phyloP scores from a whole-genome alignment of 2,888 invertebrate genomes.

The Aricia artaxerxes region DNA sequence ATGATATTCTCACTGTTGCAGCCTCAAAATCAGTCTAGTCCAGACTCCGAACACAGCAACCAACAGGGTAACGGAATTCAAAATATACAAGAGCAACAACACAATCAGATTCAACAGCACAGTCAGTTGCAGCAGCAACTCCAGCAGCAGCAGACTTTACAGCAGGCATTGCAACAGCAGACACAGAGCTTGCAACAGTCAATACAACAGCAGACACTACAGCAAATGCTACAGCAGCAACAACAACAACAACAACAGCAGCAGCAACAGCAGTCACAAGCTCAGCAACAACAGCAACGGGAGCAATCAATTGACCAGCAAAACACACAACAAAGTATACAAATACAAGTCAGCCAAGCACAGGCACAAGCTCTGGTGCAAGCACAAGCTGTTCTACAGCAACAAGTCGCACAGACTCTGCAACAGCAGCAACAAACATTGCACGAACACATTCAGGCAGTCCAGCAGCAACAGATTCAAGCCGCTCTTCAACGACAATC shows the following conservation, averaged over 20 bases:
- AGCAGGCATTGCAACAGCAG: constrained; percentile 48
- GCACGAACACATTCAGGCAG: constrained; percentile 73
- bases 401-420: constrained; percentile 70
- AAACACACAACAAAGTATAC: constrained; percentile 59
- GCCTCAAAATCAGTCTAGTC: constrained; percentile 76
- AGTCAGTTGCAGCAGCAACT: constrained; percentile 64
- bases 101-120: constrained; percentile 65
- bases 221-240: constrained; percentile 58
- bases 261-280: constrained; percentile 52
- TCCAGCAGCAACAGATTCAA: constrained; percentile 74
- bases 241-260: constrained; percentile 54
- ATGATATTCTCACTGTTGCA: constrained; percentile 52
- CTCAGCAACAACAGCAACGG: constrained; percentile 52
- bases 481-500: constrained; percentile 73
- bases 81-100: constrained; percentile 62
- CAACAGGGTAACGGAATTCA: constrained; percentile 75
- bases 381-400: constrained; percentile 70
- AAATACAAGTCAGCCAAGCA: constrained; percentile 70
- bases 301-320: constrained; percentile 50
- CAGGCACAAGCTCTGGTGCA: constrained; percentile 73
- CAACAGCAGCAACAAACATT: constrained; percentile 73
- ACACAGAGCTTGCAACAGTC: constrained; percentile 58
- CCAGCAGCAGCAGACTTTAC: constrained; percentile 70
- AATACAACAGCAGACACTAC: constrained; percentile 55
- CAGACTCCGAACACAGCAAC: constrained; percentile 68